Conservation (phyloP, 2,113 vertebrate species). For the Uria aalge region DNA sequence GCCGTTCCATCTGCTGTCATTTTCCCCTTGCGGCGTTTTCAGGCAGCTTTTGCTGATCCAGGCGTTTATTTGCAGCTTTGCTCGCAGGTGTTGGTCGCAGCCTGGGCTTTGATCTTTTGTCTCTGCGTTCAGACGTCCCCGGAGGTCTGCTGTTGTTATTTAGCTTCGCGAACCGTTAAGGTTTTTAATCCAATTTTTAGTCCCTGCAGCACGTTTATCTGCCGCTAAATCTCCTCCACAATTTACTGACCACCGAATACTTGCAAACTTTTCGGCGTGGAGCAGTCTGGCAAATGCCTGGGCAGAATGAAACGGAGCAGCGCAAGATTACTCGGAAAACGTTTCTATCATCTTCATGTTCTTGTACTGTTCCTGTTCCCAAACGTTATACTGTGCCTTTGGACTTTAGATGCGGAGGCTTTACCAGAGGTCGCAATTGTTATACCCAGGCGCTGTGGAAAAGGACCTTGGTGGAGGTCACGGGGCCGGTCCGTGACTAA, state of each 20-base stretch:
- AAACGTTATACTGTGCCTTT: accelerated
- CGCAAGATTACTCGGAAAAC: accelerated
- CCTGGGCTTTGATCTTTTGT: not conserved
- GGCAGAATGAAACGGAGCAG: accelerated
- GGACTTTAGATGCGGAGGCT: accelerated
- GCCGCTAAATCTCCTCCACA: not conserved
- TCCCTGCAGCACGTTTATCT: not conserved
- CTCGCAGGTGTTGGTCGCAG: not conserved
- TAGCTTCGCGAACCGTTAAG: not conserved
- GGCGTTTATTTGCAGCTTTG: not conserved
- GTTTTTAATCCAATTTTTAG: not conserved
- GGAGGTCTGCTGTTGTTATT: not conserved
- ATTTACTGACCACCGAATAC: accelerated
- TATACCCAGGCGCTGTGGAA: accelerated
- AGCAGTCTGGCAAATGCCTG: accelerated
- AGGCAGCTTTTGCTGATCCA: not conserved
- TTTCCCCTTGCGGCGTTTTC: accelerated
- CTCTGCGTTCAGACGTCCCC: not conserved
- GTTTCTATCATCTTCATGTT: accelerated
- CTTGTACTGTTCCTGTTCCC: not conserved
- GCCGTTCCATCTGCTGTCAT: accelerated
- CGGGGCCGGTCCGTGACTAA: not conserved
- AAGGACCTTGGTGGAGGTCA: not conserved
- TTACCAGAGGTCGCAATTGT: accelerated
- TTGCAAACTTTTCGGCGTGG: accelerated